Evolutionary conservation across 1,140 invertebrate species (phyloP).

Genomic region (Parapsyche elsis): DNA sequence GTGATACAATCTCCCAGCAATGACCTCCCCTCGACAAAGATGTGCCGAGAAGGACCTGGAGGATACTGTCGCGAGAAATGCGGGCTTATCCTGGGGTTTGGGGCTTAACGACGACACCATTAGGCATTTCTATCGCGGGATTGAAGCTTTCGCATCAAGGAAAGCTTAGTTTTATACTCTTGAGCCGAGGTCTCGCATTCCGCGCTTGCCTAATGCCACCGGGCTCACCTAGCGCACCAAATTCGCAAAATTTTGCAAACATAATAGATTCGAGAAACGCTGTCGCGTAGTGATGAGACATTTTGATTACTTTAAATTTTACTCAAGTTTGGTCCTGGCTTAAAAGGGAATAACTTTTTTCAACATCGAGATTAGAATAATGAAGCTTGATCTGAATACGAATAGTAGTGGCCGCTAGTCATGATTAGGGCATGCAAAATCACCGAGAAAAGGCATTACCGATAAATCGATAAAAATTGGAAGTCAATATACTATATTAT

Average conservation of each 20-base stretch:
- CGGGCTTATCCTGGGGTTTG: conserved; percentile 22
- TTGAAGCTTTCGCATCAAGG: conserved; percentile 35
- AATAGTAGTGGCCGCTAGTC: too few relatives aligned
- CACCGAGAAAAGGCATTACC: too few relatives aligned
- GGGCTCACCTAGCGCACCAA: not conserved
- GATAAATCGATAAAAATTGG: too few relatives aligned
- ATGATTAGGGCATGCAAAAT: too few relatives aligned
- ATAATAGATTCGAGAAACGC: too few relatives aligned
- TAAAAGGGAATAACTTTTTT: too few relatives aligned
- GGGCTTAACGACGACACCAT: conserved; percentile 31
- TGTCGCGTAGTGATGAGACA: too few relatives aligned
- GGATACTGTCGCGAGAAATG: conserved; percentile 27
- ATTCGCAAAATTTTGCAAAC: conserved; percentile 7
- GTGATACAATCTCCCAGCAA: conserved; percentile 37
- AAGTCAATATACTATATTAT: too few relatives aligned
- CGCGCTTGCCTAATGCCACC: not conserved
- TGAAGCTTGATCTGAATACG: too few relatives aligned
- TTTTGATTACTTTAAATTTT: too few relatives aligned
- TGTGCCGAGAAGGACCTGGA: not conserved
- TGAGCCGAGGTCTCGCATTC: conserved; percentile 3
- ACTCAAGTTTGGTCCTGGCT: too few relatives aligned
- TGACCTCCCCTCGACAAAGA: conserved; percentile 28
- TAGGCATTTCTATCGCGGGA: conserved; percentile 39
- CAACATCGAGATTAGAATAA: too few relatives aligned
- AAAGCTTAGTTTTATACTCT: conserved; percentile 34